These are phyloP conservation scores for Noctua pronuba DNA, from an alignment of 2,888 invertebrate species.

Conservation along the genomic window DNA sequence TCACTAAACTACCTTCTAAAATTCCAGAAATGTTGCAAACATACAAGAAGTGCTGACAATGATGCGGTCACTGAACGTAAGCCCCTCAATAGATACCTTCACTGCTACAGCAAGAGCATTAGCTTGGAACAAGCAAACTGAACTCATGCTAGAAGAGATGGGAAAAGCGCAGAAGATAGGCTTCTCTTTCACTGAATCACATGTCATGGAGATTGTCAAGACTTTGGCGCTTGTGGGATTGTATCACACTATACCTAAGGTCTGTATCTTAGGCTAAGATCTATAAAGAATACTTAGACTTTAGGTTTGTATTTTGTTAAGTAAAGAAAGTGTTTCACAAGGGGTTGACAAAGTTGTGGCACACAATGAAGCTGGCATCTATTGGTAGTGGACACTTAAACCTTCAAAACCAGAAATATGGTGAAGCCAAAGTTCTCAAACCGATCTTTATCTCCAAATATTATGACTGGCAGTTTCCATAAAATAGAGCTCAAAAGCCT, in stretches of 20 bases:
- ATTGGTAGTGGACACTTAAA: not conserved
- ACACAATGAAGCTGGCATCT: not conserved
- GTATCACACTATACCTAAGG: slow-evolving; percentile 78
- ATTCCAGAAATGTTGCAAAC: slow-evolving; percentile 79
- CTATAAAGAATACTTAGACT: not conserved
- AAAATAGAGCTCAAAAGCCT: too few relatives aligned
- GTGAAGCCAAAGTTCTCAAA: not conserved
- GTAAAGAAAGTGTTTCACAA: not conserved
- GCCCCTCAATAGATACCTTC: slow-evolving; percentile 86
- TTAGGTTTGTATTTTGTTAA: not conserved
- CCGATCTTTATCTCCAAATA: not conserved
- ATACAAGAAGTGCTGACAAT: slow-evolving; percentile 88
- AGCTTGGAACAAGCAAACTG: slow-evolving; percentile 84
- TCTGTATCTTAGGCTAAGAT: slow-evolving; percentile 55
- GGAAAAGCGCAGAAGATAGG: slow-evolving; percentile 74
- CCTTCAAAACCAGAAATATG: not conserved
- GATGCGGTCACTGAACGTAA: slow-evolving; percentile 90
- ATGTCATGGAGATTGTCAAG: slow-evolving; percentile 88
- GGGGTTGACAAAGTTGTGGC: not conserved
- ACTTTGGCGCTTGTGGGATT: slow-evolving; percentile 76
- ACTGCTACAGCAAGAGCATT: slow-evolving; percentile 87
- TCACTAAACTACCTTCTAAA: slow-evolving; percentile 53
- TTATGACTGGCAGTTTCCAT: not conserved
- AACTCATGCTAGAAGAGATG: slow-evolving; percentile 80
- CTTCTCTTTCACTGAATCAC: slow-evolving; percentile 79